Evolutionary conservation across 2,888 invertebrate genomes (phyloP).

Genomic region (Masnerella sp.): DNA sequence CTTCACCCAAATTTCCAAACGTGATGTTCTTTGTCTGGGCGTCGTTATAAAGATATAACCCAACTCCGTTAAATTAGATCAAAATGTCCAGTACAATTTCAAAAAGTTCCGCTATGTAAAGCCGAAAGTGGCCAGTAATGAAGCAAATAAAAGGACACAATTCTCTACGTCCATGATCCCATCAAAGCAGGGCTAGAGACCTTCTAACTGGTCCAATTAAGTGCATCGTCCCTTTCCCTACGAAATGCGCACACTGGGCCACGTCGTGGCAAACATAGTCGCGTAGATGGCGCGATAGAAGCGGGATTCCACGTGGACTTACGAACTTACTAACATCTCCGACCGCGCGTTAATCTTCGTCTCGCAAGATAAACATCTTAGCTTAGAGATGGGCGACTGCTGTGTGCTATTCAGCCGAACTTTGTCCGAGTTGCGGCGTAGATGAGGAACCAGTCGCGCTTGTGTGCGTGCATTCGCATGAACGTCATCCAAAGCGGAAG

Average conservation of each 20-base stretch:
- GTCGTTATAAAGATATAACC: too few species aligned
- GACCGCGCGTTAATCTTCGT: constrained; percentile 51
- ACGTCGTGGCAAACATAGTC: constrained; percentile 7
- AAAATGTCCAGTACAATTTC: too few species aligned
- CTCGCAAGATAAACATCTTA: constrained; percentile 71
- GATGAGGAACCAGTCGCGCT: constrained; percentile 15
- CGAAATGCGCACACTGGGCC: constrained; percentile 13
- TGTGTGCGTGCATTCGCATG: constrained; percentile 47
- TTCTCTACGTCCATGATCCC: neutral
- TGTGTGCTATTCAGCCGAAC: constrained; percentile 49
- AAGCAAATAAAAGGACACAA: constrained; percentile 1
- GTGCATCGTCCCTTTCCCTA: constrained; percentile 17
- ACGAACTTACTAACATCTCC: constrained; percentile 41
- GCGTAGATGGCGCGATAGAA: constrained; percentile 34
- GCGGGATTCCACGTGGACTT: constrained; percentile 40
- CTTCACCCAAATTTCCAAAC: too few species aligned
- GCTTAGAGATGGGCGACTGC: constrained; percentile 49
- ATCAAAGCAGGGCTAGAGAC: constrained; percentile 3
- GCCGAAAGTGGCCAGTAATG: too few species aligned
- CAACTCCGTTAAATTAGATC: too few species aligned
- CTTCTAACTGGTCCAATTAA: constrained; percentile 41
- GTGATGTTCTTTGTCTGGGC: too few species aligned
- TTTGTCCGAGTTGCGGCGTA: constrained; percentile 51
- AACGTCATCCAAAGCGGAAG: constrained; percentile 52
- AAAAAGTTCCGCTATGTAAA: too few species aligned